Percentiles rank a stretch among this genome's conserved stretches.
phyloP scores from a whole-genome alignment of 2,113 vertebrate genomes.

The human region DNA sequence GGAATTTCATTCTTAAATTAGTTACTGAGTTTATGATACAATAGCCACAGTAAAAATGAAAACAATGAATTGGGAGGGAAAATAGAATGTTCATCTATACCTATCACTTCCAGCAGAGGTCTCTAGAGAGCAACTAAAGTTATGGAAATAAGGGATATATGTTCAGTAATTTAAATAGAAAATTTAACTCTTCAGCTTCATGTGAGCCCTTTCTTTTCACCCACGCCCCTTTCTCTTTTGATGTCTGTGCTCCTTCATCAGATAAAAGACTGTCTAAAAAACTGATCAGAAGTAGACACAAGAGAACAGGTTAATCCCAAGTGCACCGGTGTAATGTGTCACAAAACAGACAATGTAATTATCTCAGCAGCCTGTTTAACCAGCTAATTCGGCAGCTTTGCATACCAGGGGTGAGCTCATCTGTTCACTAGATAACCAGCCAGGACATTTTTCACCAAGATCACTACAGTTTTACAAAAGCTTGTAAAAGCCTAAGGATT shows the following conservation, averaged over 20 bases:
- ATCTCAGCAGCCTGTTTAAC: constrained; percentile 72
- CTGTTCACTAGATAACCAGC: constrained; percentile 54
- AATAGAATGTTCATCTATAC: not conserved
- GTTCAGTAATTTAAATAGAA: constrained; percentile 63
- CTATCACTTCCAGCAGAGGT: constrained; percentile 59
- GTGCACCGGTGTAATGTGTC: constrained; percentile 58
- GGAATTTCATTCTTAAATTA: constrained; percentile 51
- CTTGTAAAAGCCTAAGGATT: constrained; percentile 56
- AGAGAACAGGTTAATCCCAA: constrained; percentile 74
- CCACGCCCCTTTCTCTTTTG: constrained; percentile 75
- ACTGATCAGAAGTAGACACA: constrained; percentile 71
- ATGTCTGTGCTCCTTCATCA: constrained; percentile 69
- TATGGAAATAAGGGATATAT: constrained; percentile 31
- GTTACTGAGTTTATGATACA: constrained; percentile 7
- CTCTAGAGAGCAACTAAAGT: constrained; percentile 65
- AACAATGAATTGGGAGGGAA: constrained; percentile 34
- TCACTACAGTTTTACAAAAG: constrained; percentile 64
- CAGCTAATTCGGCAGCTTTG: constrained; percentile 68
- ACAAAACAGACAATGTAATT: constrained; percentile 69
- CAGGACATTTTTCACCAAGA: constrained; percentile 48
- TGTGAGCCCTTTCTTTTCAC: constrained; percentile 51
- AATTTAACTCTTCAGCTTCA: constrained; percentile 60
- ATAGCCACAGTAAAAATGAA: not conserved
- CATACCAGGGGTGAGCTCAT: constrained; percentile 75
- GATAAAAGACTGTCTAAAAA: constrained; percentile 75